Percentiles rank a stretch among this genome's conserved stretches.
Conservation (phyloP, 2,797 vertebrate genomes). For the Triplophysa bombifrons region DNA sequence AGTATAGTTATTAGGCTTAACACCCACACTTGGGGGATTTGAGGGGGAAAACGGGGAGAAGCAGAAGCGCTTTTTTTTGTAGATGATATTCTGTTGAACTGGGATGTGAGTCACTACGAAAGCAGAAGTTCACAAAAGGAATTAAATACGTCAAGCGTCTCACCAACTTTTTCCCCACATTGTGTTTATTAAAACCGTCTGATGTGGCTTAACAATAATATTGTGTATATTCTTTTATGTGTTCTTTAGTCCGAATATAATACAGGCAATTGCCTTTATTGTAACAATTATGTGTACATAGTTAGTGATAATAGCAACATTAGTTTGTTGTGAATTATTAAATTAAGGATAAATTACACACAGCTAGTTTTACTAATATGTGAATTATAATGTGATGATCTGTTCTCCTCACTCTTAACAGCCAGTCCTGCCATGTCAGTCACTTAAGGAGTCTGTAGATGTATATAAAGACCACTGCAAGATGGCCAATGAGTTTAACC, state of each 20-base stretch:
- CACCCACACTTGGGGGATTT: neutral
- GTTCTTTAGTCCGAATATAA: slow-evolving; percentile 13
- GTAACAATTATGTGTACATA: too few species aligned
- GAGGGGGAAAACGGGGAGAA: slow-evolving; percentile 44
- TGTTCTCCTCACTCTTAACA: slow-evolving; percentile 60
- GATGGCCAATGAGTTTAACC: slow-evolving; percentile 93
- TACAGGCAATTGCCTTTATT: too few species aligned
- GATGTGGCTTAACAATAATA: neutral
- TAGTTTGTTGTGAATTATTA: too few species aligned
- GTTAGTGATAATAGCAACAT: too few species aligned
- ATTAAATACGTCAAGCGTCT: slow-evolving; percentile 33
- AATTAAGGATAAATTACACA: neutral
- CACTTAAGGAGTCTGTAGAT: slow-evolving; percentile 90
- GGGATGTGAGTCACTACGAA: slow-evolving; percentile 58
- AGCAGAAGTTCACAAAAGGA: slow-evolving; percentile 60
- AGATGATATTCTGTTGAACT: slow-evolving; percentile 44
- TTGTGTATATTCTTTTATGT: slow-evolving; percentile 27
- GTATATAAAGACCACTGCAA: slow-evolving; percentile 95
- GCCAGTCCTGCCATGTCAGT: slow-evolving; percentile 90
- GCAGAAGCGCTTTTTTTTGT: slow-evolving; percentile 40
- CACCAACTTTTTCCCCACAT: slow-evolving; percentile 46
- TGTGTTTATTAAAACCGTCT: neutral
- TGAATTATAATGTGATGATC: slow-evolving; percentile 7
- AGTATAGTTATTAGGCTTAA: too few species aligned
- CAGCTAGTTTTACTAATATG: neutral